These are phyloP conservation scores for Polyommatus iphigenia DNA, from an alignment of 2,888 invertebrate species.

Conservation along the genomic window DNA sequence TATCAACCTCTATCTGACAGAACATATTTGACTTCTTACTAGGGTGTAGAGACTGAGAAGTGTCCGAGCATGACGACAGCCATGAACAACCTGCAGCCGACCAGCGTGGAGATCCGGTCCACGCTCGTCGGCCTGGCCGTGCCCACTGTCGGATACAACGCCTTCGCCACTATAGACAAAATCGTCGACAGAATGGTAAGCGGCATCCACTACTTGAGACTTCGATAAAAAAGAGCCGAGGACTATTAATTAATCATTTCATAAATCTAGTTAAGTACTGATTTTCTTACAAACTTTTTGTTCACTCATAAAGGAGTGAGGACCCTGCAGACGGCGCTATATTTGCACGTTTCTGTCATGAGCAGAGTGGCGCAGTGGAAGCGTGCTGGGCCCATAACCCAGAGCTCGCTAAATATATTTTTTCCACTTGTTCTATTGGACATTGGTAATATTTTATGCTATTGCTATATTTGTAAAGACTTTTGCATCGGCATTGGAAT, in stretches of 20 bases:
- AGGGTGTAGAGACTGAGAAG: slow-evolving; percentile 96
- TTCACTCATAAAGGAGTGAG: too few species aligned
- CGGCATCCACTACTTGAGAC: neutral
- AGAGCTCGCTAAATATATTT: slow-evolving; percentile 84
- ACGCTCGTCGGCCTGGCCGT: slow-evolving; percentile 94
- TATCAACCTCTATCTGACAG: too few species aligned
- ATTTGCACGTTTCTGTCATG: too few species aligned
- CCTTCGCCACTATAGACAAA: slow-evolving; percentile 85
- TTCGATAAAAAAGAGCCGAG: neutral
- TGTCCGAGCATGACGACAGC: slow-evolving; percentile 93
- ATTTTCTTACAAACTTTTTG: too few species aligned
- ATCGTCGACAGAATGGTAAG: slow-evolving; percentile 88
- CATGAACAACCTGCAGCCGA: slow-evolving; percentile 84
- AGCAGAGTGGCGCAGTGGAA: slow-evolving; percentile 92
- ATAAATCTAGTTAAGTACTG: too few species aligned
- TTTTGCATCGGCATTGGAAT: too few species aligned
- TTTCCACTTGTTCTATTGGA: too few species aligned
- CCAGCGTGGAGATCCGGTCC: slow-evolving; percentile 83
- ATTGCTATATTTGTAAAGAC: too few species aligned
- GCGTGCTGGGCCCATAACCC: slow-evolving; percentile 93
- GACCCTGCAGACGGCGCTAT: too few species aligned
- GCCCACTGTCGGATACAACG: slow-evolving; percentile 92
- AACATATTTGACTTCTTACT: slow-evolving; percentile 31
- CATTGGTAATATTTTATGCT: too few species aligned
- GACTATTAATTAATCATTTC: too few species aligned